Evolutionary conservation across 2,113 vertebrate genomes (phyloP).

Genomic region (Azemiops feae): DNA sequence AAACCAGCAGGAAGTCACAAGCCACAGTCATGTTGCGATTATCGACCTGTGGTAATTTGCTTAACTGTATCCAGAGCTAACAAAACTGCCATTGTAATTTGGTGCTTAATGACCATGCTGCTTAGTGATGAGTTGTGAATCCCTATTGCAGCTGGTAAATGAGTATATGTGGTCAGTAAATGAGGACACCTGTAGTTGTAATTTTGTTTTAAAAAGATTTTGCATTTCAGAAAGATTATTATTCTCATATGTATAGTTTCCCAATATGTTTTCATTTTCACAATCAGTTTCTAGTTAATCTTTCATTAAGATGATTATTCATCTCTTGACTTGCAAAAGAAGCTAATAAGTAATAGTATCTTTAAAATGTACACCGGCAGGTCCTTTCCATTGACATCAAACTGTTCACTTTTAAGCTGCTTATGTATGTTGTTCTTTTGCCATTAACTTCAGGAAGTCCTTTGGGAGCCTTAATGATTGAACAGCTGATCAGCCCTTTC

Average conservation of each 20-base stretch:
- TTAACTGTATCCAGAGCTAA: background rate
- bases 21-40: background rate
- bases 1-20: background rate
- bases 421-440: slow-evolving; percentile 30
- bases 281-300: slow-evolving; percentile 4
- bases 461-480: background rate
- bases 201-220: background rate
- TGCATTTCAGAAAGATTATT: background rate
- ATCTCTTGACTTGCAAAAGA: slow-evolving; percentile 20
- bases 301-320: slow-evolving; percentile 40
- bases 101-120: background rate
- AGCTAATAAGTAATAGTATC: slow-evolving; percentile 32
- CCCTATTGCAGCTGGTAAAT: background rate
- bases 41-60: background rate
- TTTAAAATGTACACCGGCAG: slow-evolving; percentile 13
- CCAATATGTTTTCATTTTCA: background rate
- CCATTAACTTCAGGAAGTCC: background rate
- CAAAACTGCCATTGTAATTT: background rate
- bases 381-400: slow-evolving; percentile 18
- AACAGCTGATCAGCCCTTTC: slow-evolving; percentile 7
- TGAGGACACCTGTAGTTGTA: background rate
- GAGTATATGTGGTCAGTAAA: background rate
- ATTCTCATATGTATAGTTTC: background rate
- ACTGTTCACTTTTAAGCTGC: slow-evolving; percentile 17
- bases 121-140: background rate